Percentiles rank a stretch among this genome's conserved stretches.
Conservation (phyloP, 2,797 vertebrate species). For the Enteromius trimaculatus region DNA sequence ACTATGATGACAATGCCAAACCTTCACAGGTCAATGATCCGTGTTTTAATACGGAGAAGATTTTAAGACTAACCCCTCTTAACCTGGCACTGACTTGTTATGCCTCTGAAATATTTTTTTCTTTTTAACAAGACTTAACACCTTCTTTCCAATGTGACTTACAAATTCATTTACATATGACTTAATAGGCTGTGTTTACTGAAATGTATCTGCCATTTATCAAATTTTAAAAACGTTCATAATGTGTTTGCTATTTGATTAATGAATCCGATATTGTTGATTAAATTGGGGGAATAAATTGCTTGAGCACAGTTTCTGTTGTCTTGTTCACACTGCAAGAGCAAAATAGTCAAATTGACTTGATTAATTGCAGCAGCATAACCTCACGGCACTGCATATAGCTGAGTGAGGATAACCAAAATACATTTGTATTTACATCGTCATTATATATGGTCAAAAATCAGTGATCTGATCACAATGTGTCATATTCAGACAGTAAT, state of each 20-base stretch:
- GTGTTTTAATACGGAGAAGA: not conserved
- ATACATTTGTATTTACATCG: conserved; percentile 5
- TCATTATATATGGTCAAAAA: not conserved
- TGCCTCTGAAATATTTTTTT: not conserved
- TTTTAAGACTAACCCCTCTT: not conserved
- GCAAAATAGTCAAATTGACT: not conserved
- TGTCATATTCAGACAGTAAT: not conserved
- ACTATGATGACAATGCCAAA: not conserved
- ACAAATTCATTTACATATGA: not conserved
- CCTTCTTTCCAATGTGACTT: not conserved
- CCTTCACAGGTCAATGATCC: not conserved
- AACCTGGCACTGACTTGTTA: not conserved
- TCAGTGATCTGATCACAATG: not conserved
- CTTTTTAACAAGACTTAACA: not conserved
- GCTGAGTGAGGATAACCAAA: conserved; percentile 1
- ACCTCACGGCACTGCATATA: conserved; percentile 28
- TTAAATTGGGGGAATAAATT: not conserved
- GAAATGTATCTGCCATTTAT: conserved; percentile 2
- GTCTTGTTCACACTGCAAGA: not conserved
- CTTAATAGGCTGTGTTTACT: not conserved
- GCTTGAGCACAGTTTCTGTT: not conserved
- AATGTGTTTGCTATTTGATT: not conserved
- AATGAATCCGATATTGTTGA: not conserved
- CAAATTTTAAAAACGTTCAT: not conserved
- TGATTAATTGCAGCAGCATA: conserved; percentile 21